Conservation (phyloP, 2,888 invertebrate species). For the Fissipunctia ypsillon region DNA sequence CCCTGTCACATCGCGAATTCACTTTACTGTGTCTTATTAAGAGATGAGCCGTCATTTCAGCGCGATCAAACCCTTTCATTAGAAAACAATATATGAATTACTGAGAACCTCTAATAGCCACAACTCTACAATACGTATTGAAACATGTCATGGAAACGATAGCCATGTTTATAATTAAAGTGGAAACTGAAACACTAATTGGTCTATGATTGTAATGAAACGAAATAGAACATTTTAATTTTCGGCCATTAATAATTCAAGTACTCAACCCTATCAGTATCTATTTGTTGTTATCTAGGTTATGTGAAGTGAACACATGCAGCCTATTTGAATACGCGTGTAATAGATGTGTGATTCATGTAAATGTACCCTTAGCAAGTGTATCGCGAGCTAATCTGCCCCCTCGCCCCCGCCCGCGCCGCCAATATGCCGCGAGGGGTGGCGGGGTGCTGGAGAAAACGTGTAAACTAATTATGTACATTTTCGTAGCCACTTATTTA, state of each 20-base stretch:
- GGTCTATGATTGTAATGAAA: constrained; percentile 47
- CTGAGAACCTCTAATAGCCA: constrained; percentile 45
- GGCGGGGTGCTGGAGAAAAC: constrained; percentile 86
- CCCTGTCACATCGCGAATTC: constrained; percentile 79
- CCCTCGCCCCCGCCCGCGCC: constrained; percentile 70
- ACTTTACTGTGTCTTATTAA: constrained; percentile 84
- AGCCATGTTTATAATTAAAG: constrained; percentile 61
- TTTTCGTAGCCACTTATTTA: constrained; percentile 91
- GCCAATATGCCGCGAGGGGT: constrained; percentile 83
- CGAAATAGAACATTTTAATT: constrained; percentile 62
- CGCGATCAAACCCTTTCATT: constrained; percentile 76
- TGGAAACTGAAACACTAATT: constrained; percentile 45
- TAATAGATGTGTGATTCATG: constrained; percentile 89
- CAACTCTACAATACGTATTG: constrained; percentile 23
- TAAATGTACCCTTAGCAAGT: constrained; percentile 89
- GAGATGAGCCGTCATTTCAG: constrained; percentile 82
- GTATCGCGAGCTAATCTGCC: constrained; percentile 85
- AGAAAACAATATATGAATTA: constrained; percentile 63
- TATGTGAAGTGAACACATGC: constrained; percentile 87
- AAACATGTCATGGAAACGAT: constrained; percentile 50
- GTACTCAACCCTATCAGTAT: constrained; percentile 82
- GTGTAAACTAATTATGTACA: constrained; percentile 91
- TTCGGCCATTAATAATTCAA: constrained; percentile 76
- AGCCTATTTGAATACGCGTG: constrained; percentile 83
- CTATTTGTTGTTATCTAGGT: constrained; percentile 81